phyloP scores from a whole-genome alignment of 2,113 vertebrate species.

The Grus americana region DNA sequence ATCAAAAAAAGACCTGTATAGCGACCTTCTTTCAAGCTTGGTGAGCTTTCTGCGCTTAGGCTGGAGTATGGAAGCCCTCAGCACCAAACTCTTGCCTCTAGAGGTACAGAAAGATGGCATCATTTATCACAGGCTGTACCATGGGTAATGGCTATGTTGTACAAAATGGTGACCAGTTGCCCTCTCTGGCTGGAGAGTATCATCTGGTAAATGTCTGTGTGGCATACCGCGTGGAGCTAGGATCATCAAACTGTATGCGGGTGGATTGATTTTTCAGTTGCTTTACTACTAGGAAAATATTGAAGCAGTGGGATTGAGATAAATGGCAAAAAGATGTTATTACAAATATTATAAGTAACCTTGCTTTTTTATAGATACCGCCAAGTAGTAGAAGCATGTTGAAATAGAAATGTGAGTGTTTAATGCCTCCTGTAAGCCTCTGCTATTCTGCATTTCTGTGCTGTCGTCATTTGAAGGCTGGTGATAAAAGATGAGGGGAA shows the following conservation, averaged over 20 bases:
- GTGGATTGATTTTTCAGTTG: neutral
- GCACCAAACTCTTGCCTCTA: neutral
- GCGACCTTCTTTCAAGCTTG: neutral
- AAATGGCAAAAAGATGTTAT: neutral
- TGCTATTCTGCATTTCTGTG: neutral
- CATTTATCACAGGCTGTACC: neutral
- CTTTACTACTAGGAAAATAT: neutral
- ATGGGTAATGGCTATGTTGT: neutral
- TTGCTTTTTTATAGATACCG: neutral
- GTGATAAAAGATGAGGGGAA: neutral
- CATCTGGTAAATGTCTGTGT: neutral
- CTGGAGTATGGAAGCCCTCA: neutral
- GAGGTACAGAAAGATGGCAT: neutral
- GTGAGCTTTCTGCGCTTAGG: neutral
- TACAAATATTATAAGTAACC: neutral
- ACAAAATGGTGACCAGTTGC: neutral
- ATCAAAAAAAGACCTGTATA: neutral
- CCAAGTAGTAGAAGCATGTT: neutral
- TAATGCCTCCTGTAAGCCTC: neutral
- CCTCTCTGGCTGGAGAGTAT: neutral
- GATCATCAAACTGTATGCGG: neutral
- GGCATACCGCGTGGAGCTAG: rapidly evolving
- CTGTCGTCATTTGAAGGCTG: neutral
- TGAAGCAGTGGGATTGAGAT: neutral
- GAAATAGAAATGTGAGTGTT: neutral